These are phyloP conservation scores for Ganaspis brasiliensis DNA, from an alignment of 2,888 invertebrate genomes.

Conservation along the genomic window DNA sequence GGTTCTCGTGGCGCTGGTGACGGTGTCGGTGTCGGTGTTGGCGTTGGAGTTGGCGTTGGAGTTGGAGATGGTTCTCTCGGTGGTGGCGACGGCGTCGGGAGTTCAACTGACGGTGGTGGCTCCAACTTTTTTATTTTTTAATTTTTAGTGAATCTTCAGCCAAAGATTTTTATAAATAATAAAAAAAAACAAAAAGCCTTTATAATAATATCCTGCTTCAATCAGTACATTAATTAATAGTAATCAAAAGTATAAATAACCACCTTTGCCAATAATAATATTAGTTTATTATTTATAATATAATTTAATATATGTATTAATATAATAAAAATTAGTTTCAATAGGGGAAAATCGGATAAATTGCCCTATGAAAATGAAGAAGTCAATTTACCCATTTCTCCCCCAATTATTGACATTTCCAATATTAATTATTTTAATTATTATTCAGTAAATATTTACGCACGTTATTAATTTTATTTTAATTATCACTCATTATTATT, in stretches of 20 bases:
- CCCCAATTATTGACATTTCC: too few relatives aligned
- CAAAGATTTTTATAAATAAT: neutral
- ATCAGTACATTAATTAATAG: neutral
- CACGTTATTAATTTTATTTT: too few relatives aligned
- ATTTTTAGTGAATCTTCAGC: conserved; percentile 25
- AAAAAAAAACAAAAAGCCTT: neutral
- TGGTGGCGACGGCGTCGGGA: conserved; percentile 57
- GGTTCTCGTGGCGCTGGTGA: conserved; percentile 67
- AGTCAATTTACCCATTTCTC: too few relatives aligned
- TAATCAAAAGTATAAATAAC: neutral
- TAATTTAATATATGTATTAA: too few relatives aligned
- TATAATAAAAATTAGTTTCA: too few relatives aligned
- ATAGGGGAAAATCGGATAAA: too few relatives aligned
- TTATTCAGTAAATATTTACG: too few relatives aligned
- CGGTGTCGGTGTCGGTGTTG: conserved; percentile 63
- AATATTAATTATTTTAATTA: too few relatives aligned
- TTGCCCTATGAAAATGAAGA: too few relatives aligned
- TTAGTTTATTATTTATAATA: too few relatives aligned
- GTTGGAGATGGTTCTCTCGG: conserved; percentile 58
- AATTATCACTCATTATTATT: too few relatives aligned
- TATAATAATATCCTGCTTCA: neutral
- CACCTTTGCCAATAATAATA: too few relatives aligned
- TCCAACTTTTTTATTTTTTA: conserved; percentile 43
- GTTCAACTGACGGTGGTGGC: conserved; percentile 55
- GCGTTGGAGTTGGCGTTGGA: conserved; percentile 58